Evolutionary conservation across 2,113 vertebrate species (phyloP).

Genomic region (Scartelaos histophorus): DNA sequence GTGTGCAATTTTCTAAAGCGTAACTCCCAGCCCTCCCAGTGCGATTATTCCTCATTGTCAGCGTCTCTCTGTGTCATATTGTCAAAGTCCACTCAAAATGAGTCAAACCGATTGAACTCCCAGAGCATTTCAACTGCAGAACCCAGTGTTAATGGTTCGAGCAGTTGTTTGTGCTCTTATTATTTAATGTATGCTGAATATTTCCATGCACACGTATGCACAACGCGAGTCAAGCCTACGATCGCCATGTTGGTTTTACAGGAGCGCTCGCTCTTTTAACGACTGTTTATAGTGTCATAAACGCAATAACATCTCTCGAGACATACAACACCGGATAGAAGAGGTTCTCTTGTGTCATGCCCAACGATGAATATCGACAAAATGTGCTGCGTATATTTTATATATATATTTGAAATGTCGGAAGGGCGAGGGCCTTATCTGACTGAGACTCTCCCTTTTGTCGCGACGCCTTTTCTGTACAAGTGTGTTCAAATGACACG

Average conservation of each 20-base stretch:
- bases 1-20: constrained; percentile 19
- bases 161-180: constrained; percentile 57
- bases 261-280: constrained; percentile 60
- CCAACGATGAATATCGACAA: constrained; percentile 11
- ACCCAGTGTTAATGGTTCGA: constrained; percentile 13
- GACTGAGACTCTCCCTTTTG: constrained; percentile 46
- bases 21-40: constrained; percentile 10
- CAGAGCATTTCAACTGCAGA: constrained; percentile 5
- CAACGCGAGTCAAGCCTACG: constrained; percentile 61
- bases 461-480: constrained; percentile 57
- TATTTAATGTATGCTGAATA: constrained; percentile 73
- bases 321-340: constrained; percentile 38
- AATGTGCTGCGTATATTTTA: constrained; percentile 47
- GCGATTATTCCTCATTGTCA: constrained; percentile 25
- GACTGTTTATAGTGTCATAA: constrained; percentile 65
- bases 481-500: constrained; percentile 70
- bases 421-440: constrained; percentile 80
- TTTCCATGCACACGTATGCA: constrained; percentile 85
- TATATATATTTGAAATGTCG: constrained; percentile 70
- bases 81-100: constrained; percentile 39
- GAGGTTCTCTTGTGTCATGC: constrained; percentile 31
- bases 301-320: constrained; percentile 63
- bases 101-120: neutral
- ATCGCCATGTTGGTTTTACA: constrained; percentile 89
- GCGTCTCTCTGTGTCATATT: constrained; percentile 32